These are phyloP conservation scores for Peromyscus aztecus DNA, from an alignment of 2,797 vertebrate genomes.

Conservation along the genomic window DNA sequence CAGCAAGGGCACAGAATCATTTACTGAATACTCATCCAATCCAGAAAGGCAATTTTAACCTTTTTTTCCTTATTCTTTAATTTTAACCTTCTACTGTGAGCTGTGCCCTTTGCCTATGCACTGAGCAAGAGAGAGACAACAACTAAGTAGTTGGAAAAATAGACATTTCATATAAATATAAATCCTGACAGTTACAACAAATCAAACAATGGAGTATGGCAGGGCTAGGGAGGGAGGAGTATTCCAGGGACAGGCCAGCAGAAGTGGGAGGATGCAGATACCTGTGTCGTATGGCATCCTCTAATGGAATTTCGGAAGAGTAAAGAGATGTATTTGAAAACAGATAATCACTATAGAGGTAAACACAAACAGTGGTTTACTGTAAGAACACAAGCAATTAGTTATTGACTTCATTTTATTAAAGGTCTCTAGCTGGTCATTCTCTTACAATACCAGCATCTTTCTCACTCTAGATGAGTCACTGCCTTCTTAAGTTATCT, in stretches of 20 bases:
- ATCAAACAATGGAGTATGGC: neutral
- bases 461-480: neutral
- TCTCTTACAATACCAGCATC: neutral
- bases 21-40: neutral
- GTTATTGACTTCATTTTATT: neutral
- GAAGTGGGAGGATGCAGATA: neutral
- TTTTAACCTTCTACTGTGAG: neutral
- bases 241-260: neutral
- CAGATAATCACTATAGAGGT: neutral
- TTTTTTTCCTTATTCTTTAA: neutral
- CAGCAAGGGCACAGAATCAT: constrained; percentile 14
- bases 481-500: neutral
- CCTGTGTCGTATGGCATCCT: neutral
- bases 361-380: neutral
- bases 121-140: neutral
- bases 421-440: neutral
- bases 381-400: constrained; percentile 3
- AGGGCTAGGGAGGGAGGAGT: neutral
- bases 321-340: neutral
- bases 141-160: neutral
- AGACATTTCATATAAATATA: neutral
- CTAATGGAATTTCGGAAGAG: neutral
- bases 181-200: neutral
- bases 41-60: constrained; percentile 7
- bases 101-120: neutral